These are phyloP conservation scores for Brachyrhaphis roseni DNA, from an alignment of 2,797 vertebrate species.

Conservation along the genomic window DNA sequence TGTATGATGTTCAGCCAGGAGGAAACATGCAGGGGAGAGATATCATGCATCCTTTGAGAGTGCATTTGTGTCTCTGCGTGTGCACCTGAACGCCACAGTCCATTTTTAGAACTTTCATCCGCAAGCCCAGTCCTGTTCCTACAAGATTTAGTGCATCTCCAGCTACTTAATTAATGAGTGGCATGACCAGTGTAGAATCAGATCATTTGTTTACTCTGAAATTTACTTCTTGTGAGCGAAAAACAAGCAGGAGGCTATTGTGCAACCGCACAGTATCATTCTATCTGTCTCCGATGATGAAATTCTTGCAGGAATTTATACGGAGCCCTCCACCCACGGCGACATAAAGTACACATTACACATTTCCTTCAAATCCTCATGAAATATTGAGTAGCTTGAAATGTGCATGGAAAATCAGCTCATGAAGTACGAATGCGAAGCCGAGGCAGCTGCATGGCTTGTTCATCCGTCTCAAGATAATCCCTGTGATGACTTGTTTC, in stretches of 20 bases:
- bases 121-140: conserved; percentile 2
- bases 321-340: conserved; percentile 19
- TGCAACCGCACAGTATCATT: conserved; percentile 18
- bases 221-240: conserved; percentile 16
- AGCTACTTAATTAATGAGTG: conserved; percentile 14
- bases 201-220: conserved; percentile 1
- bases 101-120: conserved; percentile 24
- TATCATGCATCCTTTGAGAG: conserved; percentile 20
- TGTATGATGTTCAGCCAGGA: conserved; percentile 59
- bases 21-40: conserved; percentile 32
- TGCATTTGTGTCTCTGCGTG: conserved; percentile 23
- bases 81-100: conserved; percentile 16
- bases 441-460: conserved; percentile 20
- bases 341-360: conserved; percentile 54
- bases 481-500: conserved; percentile 30
- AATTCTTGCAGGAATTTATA: conserved; percentile 26
- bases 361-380: conserved; percentile 56
- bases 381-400: conserved; percentile 64
- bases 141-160: conserved; percentile 16
- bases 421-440: conserved; percentile 59
- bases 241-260: conserved; percentile 14
- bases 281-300: conserved; percentile 31
- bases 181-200: background rate
- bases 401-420: conserved; percentile 61
- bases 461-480: conserved; percentile 40